phyloP scores from a whole-genome alignment of 2,113 vertebrate genomes.

The Leucoraja erinaceus region DNA sequence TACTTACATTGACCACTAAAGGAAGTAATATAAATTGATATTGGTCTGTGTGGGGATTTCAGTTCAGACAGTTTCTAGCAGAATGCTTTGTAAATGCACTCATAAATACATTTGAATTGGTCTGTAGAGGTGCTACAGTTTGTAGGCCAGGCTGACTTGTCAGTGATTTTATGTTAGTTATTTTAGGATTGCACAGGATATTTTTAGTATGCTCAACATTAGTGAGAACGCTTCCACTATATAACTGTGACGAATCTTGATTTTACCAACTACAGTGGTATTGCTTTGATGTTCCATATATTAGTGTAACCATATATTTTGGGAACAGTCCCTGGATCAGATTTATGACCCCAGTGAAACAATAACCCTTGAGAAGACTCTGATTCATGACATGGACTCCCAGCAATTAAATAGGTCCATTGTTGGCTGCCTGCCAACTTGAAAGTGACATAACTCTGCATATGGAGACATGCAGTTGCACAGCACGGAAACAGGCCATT shows the following conservation, averaged over 20 bases:
- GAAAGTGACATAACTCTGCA: too few species aligned
- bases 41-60: constrained; percentile 26
- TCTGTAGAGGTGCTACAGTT: neutral
- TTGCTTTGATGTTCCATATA: neutral
- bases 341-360: too few species aligned
- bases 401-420: too few species aligned
- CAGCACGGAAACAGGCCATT: too few species aligned
- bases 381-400: too few species aligned
- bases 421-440: too few species aligned
- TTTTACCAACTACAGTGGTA: neutral
- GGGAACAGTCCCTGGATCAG: too few species aligned
- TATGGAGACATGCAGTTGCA: too few species aligned
- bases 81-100: constrained; percentile 30
- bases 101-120: constrained; percentile 32
- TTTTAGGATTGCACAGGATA: neutral
- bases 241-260: neutral
- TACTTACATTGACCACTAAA: constrained; percentile 14
- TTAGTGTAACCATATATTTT: neutral
- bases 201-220: neutral
- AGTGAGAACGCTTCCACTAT: neutral
- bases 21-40: constrained; percentile 31
- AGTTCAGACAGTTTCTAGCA: constrained; percentile 28
- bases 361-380: too few species aligned
- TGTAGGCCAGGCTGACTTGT: neutral
- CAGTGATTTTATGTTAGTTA: constrained; percentile 10